phyloP scores from a whole-genome alignment of 2,888 invertebrate species.

The Conomelus anceps region DNA sequence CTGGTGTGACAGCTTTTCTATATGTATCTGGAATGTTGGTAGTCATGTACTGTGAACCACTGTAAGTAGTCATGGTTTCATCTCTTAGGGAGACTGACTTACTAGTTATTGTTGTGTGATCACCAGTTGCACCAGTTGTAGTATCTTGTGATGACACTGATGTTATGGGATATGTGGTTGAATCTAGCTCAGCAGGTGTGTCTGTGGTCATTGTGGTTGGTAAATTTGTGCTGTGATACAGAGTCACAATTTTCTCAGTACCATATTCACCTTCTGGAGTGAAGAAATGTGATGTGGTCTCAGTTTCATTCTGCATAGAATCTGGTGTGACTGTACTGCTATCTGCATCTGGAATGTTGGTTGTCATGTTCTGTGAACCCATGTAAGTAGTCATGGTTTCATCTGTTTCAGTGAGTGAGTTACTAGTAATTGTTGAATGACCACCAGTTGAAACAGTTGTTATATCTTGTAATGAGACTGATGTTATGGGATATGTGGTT shows the following conservation, averaged over 20 bases:
- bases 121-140: not conserved
- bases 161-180: not conserved
- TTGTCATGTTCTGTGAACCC: too few species aligned
- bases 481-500: not conserved
- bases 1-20: not conserved
- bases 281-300: too few species aligned
- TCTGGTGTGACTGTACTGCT: too few species aligned
- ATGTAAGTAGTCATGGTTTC: too few species aligned
- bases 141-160: not conserved
- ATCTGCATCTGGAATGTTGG: not conserved
- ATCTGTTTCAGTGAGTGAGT: too few species aligned
- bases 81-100: not conserved
- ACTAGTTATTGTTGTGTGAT: not conserved
- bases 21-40: not conserved
- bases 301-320: too few species aligned
- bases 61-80: not conserved
- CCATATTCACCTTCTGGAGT: too few species aligned
- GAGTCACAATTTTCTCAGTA: too few species aligned
- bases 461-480: not conserved
- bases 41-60: not conserved
- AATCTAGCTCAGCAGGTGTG: too few species aligned
- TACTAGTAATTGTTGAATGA: too few species aligned
- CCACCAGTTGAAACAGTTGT: not conserved
- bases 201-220: too few species aligned
- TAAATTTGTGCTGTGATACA: not conserved